phyloP scores from a whole-genome alignment of 2,797 vertebrate genomes.

The Myotis planiceps region DNA sequence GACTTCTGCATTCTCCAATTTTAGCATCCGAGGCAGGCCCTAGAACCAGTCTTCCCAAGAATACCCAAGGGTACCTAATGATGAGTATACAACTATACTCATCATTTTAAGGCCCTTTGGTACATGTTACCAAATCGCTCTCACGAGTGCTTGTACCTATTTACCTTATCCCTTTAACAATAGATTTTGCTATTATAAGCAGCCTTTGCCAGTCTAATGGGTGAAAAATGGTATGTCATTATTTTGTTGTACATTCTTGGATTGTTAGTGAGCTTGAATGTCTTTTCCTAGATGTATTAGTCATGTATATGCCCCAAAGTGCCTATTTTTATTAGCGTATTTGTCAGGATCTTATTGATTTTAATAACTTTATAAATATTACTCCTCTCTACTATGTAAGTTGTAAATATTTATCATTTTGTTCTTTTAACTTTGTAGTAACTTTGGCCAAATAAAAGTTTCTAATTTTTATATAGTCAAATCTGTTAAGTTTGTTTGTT shows the following conservation, averaged over 20 bases:
- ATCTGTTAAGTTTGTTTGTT: neutral
- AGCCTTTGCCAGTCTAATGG: neutral
- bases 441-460: slow-evolving; percentile 20
- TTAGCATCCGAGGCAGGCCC: neutral
- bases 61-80: neutral
- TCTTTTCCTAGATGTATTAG: slow-evolving; percentile 3
- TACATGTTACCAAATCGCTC: neutral
- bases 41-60: neutral
- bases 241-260: slow-evolving; percentile 28
- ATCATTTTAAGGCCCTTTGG: neutral
- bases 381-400: neutral
- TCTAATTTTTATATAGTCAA: neutral
- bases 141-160: neutral
- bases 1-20: neutral
- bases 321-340: neutral
- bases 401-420: slow-evolving; percentile 36
- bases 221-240: neutral
- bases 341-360: neutral
- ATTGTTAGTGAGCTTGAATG: neutral
- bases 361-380: slow-evolving; percentile 4
- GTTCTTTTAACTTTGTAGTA: slow-evolving; percentile 16
- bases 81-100: neutral
- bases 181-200: neutral
- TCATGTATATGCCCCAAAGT: slow-evolving; percentile 18
- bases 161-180: neutral